Conservation (phyloP, 2,797 vertebrate species). For the Sarcophilus harrisii region DNA sequence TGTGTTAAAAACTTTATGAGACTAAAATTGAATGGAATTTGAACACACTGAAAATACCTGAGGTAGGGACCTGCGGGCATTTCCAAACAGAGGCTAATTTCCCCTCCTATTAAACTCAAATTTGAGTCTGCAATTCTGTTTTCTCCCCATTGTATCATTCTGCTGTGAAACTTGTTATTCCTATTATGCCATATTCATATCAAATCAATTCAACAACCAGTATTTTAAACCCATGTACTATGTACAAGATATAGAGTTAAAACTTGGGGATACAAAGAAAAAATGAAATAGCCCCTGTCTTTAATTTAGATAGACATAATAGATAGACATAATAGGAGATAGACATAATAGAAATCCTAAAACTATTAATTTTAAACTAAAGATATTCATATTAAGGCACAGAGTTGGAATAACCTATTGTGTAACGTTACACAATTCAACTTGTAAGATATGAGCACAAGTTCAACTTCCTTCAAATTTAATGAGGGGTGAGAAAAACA, state of each 20-base stretch:
- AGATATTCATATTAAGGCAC: not conserved
- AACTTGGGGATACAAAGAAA: not conserved
- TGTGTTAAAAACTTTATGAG: not conserved
- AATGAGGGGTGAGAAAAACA: not conserved
- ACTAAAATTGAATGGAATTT: conserved; percentile 54
- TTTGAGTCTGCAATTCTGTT: not conserved
- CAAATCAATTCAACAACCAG: not conserved
- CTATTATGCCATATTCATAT: not conserved
- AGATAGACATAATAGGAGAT: too few species aligned
- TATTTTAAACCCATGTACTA: not conserved
- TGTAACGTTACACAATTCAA: not conserved
- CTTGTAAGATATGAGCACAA: not conserved
- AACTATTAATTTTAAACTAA: not conserved
- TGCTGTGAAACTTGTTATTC: not conserved
- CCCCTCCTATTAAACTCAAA: too few species aligned
- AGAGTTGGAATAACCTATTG: not conserved
- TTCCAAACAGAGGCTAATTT: too few species aligned
- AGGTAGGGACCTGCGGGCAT: not conserved
- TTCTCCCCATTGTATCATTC: not conserved
- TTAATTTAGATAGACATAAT: not conserved
- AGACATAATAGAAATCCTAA: not conserved
- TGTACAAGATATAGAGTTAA: not conserved
- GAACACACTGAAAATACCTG: conserved; percentile 53
- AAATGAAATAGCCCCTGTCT: not conserved
- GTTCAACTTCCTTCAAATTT: not conserved